Evolutionary conservation across 2,113 vertebrate genomes (phyloP).

Genomic region (Chloroceryle aenea): DNA sequence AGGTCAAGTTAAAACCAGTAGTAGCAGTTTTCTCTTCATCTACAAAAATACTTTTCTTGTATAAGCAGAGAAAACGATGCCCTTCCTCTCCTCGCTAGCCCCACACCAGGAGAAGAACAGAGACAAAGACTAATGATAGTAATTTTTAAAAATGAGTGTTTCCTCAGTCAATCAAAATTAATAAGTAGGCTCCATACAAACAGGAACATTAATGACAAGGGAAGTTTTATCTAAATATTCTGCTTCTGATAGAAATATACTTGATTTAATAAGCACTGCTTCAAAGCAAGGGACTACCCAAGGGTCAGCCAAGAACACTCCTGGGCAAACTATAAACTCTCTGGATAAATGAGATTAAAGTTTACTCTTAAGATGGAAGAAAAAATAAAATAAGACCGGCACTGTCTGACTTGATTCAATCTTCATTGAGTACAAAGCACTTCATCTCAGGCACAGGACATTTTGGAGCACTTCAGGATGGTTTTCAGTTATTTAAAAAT

Average conservation of each 20-base stretch:
- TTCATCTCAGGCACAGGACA: not conserved
- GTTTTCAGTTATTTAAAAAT: not conserved
- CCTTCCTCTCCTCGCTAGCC: not conserved
- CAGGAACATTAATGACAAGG: not conserved
- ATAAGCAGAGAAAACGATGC: not conserved
- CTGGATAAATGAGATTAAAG: not conserved
- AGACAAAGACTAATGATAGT: not conserved
- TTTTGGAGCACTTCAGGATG: not conserved
- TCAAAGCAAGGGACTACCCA: not conserved
- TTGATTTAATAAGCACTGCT: slow-evolving; percentile 4
- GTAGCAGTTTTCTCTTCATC: not conserved
- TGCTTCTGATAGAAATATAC: not conserved
- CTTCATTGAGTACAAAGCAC: not conserved
- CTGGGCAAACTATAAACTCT: not conserved
- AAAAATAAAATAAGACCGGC: not conserved
- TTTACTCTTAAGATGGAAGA: not conserved
- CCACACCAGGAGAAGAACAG: not conserved
- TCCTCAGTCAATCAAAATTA: slow-evolving; percentile 28
- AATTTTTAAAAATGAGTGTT: not conserved
- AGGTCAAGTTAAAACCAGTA: not conserved
- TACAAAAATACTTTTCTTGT: not conserved
- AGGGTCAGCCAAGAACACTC: not conserved
- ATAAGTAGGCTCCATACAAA: not conserved
- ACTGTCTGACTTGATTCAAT: not conserved
- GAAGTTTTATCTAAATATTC: not conserved